Base-by-base conservation (phyloP, 2,888 invertebrate genomes). In the Brachypalpus laphriformis region DNA sequence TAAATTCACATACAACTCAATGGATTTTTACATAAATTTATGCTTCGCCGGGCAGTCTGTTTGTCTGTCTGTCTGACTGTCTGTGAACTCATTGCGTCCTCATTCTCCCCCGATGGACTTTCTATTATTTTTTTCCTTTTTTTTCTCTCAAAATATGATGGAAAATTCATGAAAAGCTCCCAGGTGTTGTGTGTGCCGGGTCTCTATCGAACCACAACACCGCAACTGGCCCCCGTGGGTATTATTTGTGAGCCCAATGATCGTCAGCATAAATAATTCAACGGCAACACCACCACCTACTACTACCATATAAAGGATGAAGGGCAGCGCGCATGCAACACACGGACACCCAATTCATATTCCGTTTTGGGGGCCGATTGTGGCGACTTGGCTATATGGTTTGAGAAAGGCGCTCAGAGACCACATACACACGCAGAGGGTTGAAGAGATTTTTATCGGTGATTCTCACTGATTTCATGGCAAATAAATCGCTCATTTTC, bases 401-500 rank as follows among this genome's bases (percentile, higher is more conserved):
- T 75, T 65, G 76, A 56, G 80, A n/a, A n/a, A n/a, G 76, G 63
- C 61, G 77, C 71, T 75, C 65, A 80, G 68, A 80, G 63, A 57
- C 28, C 25, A 25, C 31, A 61, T 18, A 51, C 59, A 87, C 80
- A 78, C 59, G 54, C 61, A 54, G 83, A 75, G 65, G 71, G 71
- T 54, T 90, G 90, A 90, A 91, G 90, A 91, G 91, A 91, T 91
- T 91, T 91, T 91, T 91, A 91, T 91, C 91, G 90, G 89, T 89
- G 90, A 91, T 91, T 91, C 90, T 91, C 91, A 91, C 91, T 91
- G 91, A 91, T 91, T 91, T 91, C 90, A 91, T 91, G 91, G 91
- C 91, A 91, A 91, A 91, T 91, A 91, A 91, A 91, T 91, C 91
- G 91, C 91, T 91, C 91, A 91, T 91, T 91, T 91, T 91, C 91